Evolutionary conservation across 2,797 vertebrate species (phyloP).

Genomic region (Darevskia mixta): DNA sequence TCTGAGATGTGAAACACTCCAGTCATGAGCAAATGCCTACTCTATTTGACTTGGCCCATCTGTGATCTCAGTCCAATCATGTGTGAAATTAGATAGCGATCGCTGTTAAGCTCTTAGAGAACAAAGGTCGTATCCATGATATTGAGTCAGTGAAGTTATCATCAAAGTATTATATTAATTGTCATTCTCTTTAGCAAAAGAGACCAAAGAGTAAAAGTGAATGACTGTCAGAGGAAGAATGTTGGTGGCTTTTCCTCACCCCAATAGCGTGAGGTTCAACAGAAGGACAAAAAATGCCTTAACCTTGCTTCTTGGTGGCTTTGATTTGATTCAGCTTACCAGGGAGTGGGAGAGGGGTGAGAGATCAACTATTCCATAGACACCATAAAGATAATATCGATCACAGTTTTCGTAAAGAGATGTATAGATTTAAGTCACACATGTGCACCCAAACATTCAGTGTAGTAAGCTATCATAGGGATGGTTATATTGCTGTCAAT

Average conservation of each 20-base stretch:
- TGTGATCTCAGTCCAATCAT: slow-evolving; percentile 21
- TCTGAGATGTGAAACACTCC: background rate
- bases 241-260: background rate
- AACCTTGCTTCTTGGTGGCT: background rate
- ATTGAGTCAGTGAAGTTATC: background rate
- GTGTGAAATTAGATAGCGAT: slow-evolving; percentile 27
- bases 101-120: slow-evolving; percentile 8
- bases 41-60: background rate
- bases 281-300: background rate
- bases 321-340: background rate
- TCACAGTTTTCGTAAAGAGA: background rate
- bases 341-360: background rate
- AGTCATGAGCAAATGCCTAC: background rate
- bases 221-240: background rate
- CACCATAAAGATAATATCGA: background rate
- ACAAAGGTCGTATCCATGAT: slow-evolving; percentile 4
- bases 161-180: slow-evolving; percentile 13
- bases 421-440: background rate
- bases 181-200: slow-evolving; percentile 12
- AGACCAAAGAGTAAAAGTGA: slow-evolving; percentile 6
- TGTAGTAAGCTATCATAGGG: background rate
- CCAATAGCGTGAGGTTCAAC: background rate
- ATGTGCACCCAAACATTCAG: background rate
- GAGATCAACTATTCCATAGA: background rate
- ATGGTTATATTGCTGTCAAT: background rate